Evolutionary conservation across 2,113 vertebrate species (phyloP).

Genomic region (Heliornis fulica): DNA sequence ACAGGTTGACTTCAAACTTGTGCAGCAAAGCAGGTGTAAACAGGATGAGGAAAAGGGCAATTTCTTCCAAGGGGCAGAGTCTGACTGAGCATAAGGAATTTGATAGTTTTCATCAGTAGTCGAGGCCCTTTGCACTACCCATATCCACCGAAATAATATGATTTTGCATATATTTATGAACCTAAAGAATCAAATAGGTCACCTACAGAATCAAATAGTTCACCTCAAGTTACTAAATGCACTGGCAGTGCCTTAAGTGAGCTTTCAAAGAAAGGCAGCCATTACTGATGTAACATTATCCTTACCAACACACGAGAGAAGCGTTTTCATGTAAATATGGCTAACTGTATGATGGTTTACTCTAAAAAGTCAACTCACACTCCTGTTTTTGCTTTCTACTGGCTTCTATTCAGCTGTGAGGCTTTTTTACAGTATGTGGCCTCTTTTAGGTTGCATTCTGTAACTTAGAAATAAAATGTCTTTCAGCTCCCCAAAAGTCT

Average conservation of each 20-base stretch:
- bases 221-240: not conserved
- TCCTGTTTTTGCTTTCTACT: not conserved
- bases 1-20: not conserved
- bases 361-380: not conserved
- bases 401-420: not conserved
- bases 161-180: not conserved
- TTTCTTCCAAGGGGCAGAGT: not conserved
- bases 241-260: not conserved
- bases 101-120: not conserved
- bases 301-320: not conserved
- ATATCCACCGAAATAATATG: not conserved
- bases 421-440: conserved; percentile 20
- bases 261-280: not conserved
- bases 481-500: not conserved
- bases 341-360: not conserved
- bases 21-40: not conserved
- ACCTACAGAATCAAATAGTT: not conserved
- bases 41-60: not conserved
- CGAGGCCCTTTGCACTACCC: not conserved
- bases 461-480: conserved; percentile 26
- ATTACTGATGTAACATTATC: not conserved
- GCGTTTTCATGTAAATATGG: not conserved
- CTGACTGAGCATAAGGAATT: not conserved
- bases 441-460: conserved; percentile 26
- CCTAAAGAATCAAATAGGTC: not conserved